Percentiles rank a stretch among this genome's conserved stretches.
These are phyloP conservation scores for Adelphocoris suturalis DNA, from an alignment of 2,888 invertebrate species.

Conservation along the genomic window DNA sequence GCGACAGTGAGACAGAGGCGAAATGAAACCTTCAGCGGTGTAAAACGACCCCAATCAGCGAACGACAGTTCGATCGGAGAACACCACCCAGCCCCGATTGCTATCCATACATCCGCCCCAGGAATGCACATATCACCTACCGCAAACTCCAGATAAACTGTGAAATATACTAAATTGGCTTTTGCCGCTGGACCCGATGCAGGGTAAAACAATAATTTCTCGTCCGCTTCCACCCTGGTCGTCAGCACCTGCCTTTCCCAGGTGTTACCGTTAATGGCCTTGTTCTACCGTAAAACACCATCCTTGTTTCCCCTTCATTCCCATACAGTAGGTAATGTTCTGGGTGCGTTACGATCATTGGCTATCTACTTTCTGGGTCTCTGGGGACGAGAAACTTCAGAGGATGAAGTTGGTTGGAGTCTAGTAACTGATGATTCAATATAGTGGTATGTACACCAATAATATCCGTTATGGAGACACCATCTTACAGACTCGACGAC, in stretches of 20 bases:
- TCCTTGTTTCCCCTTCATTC: not conserved
- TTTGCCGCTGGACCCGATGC: not conserved
- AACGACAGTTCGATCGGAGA: slow-evolving; percentile 24
- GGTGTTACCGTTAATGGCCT: slow-evolving; percentile 50
- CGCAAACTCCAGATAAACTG: slow-evolving; percentile 63
- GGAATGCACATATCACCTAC: slow-evolving; percentile 58
- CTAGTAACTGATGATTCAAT: no score
- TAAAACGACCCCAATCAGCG: slow-evolving; percentile 57
- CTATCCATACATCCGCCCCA: slow-evolving; percentile 57
- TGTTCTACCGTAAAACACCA: slow-evolving; percentile 46
- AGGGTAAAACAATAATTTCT: slow-evolving; percentile 32
- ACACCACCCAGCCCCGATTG: not conserved
- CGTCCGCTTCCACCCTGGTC: not conserved
- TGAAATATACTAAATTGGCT: slow-evolving; percentile 63
- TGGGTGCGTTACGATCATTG: slow-evolving; percentile 33
- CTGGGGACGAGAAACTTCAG: not conserved
- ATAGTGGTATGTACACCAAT: no score
- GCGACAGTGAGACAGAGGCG: slow-evolving; percentile 8
- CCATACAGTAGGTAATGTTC: not conserved
- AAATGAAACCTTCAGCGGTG: slow-evolving; percentile 41
- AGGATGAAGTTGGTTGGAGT: not conserved
- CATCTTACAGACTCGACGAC: no score
- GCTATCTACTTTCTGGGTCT: not conserved
- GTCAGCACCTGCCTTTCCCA: not conserved
- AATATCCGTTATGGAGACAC: no score